phyloP scores from a whole-genome alignment of 2,888 invertebrate species.

The Pilophorus perplexus region DNA sequence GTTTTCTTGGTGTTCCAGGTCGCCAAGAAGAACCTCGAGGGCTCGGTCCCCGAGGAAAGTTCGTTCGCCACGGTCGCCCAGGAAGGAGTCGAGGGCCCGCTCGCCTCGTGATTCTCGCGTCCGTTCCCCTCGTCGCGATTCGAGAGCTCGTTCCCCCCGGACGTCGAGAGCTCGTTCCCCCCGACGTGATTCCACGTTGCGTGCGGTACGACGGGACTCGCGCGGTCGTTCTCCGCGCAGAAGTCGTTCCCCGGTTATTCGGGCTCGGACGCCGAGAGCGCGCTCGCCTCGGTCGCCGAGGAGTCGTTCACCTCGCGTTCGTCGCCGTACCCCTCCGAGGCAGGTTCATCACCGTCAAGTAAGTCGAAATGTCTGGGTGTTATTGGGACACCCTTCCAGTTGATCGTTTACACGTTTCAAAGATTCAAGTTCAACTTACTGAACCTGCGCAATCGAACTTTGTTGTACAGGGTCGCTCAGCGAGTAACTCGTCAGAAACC shows the following conservation, averaged over 20 bases:
- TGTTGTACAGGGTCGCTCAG: conserved; percentile 48
- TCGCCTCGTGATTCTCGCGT: conserved; percentile 33
- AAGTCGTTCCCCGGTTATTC: conserved; percentile 25
- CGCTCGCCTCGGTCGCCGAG: conserved; percentile 32
- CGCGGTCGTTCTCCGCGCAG: conserved; percentile 29
- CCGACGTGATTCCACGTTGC: conserved; percentile 40
- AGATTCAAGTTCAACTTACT: too few species aligned
- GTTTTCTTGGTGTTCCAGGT: conserved; percentile 5
- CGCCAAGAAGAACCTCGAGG: conserved; percentile 21
- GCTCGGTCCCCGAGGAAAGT: conserved; percentile 21
- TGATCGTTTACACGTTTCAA: too few species aligned
- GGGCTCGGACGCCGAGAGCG: conserved; percentile 31
- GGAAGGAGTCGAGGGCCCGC: conserved; percentile 19
- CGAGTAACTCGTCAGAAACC: conserved; percentile 58
- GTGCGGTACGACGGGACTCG: conserved; percentile 27
- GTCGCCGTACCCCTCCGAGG: conserved; percentile 16
- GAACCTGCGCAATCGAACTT: too few species aligned
- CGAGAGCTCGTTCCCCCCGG: conserved; percentile 28
- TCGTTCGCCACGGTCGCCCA: conserved; percentile 16
- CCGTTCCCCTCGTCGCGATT: conserved; percentile 33
- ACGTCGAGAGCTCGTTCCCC: conserved; percentile 24
- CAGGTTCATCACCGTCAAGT: conserved; percentile 16
- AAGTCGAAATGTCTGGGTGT: too few species aligned
- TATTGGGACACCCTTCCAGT: too few species aligned
- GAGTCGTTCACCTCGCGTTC: conserved; percentile 29